These are phyloP conservation scores for Dione juno DNA, from an alignment of 2,888 invertebrate genomes.

Conservation along the genomic window DNA sequence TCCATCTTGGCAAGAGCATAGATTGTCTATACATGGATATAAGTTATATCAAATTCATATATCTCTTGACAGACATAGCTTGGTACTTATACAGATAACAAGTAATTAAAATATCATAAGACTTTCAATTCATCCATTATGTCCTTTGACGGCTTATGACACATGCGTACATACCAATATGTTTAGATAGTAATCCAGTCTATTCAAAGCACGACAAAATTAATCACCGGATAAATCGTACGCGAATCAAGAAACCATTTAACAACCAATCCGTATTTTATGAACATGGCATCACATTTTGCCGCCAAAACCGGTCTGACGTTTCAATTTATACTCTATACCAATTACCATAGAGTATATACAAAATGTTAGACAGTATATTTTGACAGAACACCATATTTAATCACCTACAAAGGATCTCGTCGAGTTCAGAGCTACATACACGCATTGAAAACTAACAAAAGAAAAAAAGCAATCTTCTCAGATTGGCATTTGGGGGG, in stretches of 20 bases:
- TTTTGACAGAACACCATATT: slow-evolving; percentile 62
- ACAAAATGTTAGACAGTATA: slow-evolving; percentile 33
- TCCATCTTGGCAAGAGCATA: too few species aligned
- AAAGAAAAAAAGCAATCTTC: slow-evolving; percentile 83
- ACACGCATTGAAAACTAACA: slow-evolving; percentile 81
- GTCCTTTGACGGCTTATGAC: slow-evolving; percentile 7
- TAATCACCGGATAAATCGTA: slow-evolving; percentile 76
- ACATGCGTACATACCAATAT: slow-evolving; percentile 24
- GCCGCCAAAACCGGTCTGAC: slow-evolving; percentile 45
- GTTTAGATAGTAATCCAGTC: slow-evolving; percentile 34
- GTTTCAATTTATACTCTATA: slow-evolving; percentile 46
- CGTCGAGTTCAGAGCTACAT: slow-evolving; percentile 69
- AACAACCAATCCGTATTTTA: slow-evolving; percentile 78
- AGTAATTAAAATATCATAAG: slow-evolving; percentile 8
- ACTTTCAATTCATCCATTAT: neutral
- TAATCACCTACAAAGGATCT: slow-evolving; percentile 80
- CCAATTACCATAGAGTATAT: slow-evolving; percentile 39
- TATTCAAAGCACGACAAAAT: slow-evolving; percentile 53
- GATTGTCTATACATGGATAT: too few species aligned
- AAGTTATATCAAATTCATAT: too few species aligned
- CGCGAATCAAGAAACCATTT: slow-evolving; percentile 78
- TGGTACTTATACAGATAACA: neutral
- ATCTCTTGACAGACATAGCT: too few species aligned
- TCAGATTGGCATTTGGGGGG: slow-evolving; percentile 81
- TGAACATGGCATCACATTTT: slow-evolving; percentile 49